These are phyloP conservation scores for Aurelia sp. DNA, from an alignment of 30 jellyfish, hydroid and myxozoan species.

Conservation along the genomic window DNA sequence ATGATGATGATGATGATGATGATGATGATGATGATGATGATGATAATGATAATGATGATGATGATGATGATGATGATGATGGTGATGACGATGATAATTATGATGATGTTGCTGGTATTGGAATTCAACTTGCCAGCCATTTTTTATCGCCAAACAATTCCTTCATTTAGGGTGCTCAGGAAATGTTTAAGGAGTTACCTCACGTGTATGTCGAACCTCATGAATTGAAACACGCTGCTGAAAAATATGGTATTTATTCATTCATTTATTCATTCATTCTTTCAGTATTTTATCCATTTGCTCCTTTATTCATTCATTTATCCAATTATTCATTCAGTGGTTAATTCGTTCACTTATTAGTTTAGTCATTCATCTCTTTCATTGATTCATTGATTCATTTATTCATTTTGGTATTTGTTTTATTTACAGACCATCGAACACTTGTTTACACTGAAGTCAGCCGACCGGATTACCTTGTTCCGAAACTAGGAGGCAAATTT, in stretches of 20 bases:
- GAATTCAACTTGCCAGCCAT: not conserved
- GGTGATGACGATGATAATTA: too few species aligned
- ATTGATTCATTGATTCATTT: not conserved
- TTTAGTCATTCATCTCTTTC: too few species aligned
- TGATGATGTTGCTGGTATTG: not conserved
- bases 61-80: too few species aligned
- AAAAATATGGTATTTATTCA: conserved; percentile 61
- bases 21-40: too few species aligned
- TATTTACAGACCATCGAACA: conserved; percentile 84
- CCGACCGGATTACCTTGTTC: conserved; percentile 89
- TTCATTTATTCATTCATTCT: too few species aligned
- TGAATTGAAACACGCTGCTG: conserved; percentile 87
- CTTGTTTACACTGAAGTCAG: conserved; percentile 93
- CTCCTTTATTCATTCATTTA: too few species aligned
- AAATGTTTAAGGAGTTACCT: conserved; percentile 93
- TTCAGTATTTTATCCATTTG: too few species aligned
- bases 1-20: too few species aligned
- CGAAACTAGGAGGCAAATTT: conserved; percentile 91
- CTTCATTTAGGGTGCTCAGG: conserved; percentile 91
- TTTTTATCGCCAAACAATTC: not conserved
- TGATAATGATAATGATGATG: too few species aligned
- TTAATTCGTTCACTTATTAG: too few species aligned
- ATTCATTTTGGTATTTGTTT: not conserved
- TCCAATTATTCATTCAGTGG: too few species aligned
- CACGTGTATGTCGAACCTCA: conserved; percentile 97